Evolutionary conservation across 2,888 invertebrate species (phyloP), one percentile per base, ranked within the genome.

Genomic region (Syrista parreyssii): DNA sequence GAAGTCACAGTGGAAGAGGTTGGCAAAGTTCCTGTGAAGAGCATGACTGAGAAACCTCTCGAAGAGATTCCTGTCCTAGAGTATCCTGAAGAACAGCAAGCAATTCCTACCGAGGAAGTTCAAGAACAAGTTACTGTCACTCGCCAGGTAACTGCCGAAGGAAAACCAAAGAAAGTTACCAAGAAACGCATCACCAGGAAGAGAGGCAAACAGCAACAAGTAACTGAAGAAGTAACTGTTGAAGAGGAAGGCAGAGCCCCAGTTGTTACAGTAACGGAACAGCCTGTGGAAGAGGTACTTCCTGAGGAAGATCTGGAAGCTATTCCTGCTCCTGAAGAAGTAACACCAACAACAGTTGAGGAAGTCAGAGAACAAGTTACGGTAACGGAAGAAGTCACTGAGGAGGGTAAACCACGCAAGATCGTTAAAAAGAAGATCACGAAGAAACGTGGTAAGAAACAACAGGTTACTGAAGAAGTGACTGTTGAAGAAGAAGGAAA

Each of bases 351-450:
- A 35, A 68, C 80, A 40, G 76, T 79, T 35, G 85, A 83, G 68
- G 91, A 92, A 85, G 75, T 91, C 73, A 91, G 89, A 6, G 90
- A 91, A 86, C 87, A 89, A 80, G 86, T 89, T 9, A 87, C 88
- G 79, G 82, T 87, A 12, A 86, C 84, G 12, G 89, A 91, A 85
- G 87, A 89, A 69, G 80, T 89, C 12, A 84, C 88, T 31, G 90
- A 69, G 84, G 88, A 69, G 84, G 91, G 80, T 82, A 84, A 87
- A 9, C 89, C 89, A 72, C 90, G 88, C 83, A 90, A 89, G 80
- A 91, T 92, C 81, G 88, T 89, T 12, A 80, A 84, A 12, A 87
- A 81, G 23, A 34, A 32, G 30, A 79, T 68, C n/a, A 33, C 23
- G 4, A 75, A 74, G 71, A 68, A 74, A 72, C 75, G 76, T 75